Conservation (phyloP, 2,797 vertebrate genomes). For the Syngnathus rostellatus region DNA sequence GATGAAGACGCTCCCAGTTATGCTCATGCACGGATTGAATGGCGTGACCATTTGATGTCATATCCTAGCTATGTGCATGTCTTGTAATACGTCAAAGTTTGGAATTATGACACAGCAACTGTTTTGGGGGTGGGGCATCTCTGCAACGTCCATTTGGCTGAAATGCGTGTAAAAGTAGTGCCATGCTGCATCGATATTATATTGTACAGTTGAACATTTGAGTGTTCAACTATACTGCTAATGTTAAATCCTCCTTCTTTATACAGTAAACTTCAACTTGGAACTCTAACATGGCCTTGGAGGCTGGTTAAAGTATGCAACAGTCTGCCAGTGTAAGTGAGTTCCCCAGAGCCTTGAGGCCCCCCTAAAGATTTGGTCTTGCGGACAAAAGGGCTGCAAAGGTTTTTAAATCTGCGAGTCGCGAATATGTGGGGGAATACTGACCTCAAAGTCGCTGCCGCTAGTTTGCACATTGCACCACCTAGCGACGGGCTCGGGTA, state of each 20-base stretch:
- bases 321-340: no score
- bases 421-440: background rate
- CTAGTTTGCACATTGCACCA: constrained; percentile 88
- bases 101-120: background rate
- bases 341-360: no score
- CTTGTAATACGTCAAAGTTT: background rate
- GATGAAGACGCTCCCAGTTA: constrained; percentile 20
- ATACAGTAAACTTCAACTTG: no score
- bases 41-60: background rate
- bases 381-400: no score
- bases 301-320: no score
- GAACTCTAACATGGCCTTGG: no score
- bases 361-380: no score
- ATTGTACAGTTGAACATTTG: no score
- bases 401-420: background rate
- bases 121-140: no score
- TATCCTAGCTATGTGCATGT: background rate
- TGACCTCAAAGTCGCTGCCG: constrained; percentile 76
- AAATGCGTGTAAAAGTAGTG: background rate
- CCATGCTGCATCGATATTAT: background rate
- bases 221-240: no score
- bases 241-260: no score
- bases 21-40: constrained; percentile 2
- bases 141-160: background rate
- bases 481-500: constrained; percentile 85